Evolutionary conservation across 2,888 invertebrate genomes (phyloP).

Genomic region (Calephelis perditalis): DNA sequence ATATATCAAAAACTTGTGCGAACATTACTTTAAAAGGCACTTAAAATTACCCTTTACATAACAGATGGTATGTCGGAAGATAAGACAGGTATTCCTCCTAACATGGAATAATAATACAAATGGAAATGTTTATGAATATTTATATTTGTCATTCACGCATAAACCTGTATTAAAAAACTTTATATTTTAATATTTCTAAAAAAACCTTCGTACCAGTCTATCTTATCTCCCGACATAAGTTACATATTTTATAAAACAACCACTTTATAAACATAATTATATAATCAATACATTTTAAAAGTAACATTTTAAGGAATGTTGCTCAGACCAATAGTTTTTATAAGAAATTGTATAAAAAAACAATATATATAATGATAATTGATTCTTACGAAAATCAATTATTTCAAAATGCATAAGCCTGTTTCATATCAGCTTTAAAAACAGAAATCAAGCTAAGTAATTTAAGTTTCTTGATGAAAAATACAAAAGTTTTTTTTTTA

Average conservation of each 20-base stretch:
- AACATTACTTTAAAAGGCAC: slow-evolving; percentile 9
- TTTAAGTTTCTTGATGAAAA: no score
- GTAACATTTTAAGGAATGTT: slow-evolving; percentile 9
- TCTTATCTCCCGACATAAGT: not conserved
- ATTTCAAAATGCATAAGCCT: no score
- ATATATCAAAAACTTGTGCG: slow-evolving; percentile 11
- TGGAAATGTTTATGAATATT: not conserved
- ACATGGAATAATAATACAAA: not conserved
- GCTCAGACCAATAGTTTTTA: not conserved
- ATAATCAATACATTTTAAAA: not conserved
- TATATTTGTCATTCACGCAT: no score
- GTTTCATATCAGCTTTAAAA: no score
- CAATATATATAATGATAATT: no score
- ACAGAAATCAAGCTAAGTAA: no score
- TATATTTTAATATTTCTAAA: no score
- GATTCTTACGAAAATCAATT: no score
- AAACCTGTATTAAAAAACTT: no score
- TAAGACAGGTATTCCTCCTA: not conserved
- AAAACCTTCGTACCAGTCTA: no score
- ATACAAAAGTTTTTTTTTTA: no score
- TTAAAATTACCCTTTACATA: slow-evolving; percentile 7
- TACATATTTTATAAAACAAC: not conserved
- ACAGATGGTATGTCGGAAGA: not conserved
- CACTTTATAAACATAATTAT: not conserved
- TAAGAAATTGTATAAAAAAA: no score